phyloP scores from a whole-genome alignment of 1,140 invertebrate species.

The Ditylenchus dipsaci region DNA sequence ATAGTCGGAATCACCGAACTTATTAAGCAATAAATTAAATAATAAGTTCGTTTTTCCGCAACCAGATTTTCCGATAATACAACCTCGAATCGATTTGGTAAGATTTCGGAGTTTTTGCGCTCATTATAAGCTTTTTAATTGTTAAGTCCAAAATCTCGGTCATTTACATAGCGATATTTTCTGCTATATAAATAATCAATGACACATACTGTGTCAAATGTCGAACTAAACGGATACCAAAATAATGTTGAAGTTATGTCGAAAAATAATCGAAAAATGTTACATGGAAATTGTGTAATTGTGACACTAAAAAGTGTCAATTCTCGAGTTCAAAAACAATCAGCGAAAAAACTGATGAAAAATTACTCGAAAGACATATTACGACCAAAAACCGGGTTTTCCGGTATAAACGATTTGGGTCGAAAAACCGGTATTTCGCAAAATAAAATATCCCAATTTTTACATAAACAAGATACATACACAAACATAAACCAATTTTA shows the following conservation, averaged over 20 bases:
- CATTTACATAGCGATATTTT: conserved; percentile 16
- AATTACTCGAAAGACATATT: conserved; percentile 27
- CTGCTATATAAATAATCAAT: conserved; percentile 12
- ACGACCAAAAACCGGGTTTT: conserved; percentile 25
- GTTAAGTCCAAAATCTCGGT: conserved; percentile 26
- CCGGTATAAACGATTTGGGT: conserved; percentile 23
- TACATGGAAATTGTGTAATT: conserved; percentile 15
- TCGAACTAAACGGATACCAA: too few species aligned
- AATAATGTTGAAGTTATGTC: conserved; percentile 16
- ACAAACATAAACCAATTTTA: conserved; percentile 32
- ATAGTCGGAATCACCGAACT: conserved; percentile 22
- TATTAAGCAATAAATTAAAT: conserved; percentile 35
- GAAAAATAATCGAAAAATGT: conserved; percentile 19
- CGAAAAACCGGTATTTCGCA: conserved; percentile 30
- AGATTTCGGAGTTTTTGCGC: conserved; percentile 20
- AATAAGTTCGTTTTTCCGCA: conserved; percentile 26
- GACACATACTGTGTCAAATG: too few species aligned
- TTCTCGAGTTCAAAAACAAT: conserved; percentile 33
- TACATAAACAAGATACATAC: conserved; percentile 34
- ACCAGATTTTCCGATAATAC: conserved; percentile 29
- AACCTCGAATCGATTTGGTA: conserved; percentile 30
- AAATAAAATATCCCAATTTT: conserved; percentile 30
- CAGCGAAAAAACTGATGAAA: too few species aligned
- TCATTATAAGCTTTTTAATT: conserved; percentile 27
- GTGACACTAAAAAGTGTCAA: conserved; percentile 16